phyloP scores from a whole-genome alignment of 2,888 invertebrate genomes.

The Poecilus cupreus region DNA sequence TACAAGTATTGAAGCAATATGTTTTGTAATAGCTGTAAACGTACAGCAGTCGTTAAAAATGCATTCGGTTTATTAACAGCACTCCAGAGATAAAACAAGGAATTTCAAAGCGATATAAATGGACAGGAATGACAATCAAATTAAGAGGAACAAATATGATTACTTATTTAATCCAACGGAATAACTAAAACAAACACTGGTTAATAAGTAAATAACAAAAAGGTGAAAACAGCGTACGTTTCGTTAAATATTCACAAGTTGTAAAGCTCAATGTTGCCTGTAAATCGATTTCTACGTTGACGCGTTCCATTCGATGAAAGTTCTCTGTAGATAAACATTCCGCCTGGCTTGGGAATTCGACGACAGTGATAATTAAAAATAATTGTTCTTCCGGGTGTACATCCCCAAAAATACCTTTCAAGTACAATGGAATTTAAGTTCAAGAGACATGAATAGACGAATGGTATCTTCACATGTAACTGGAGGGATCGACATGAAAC shows the following conservation, averaged over 20 bases:
- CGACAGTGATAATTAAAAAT: conserved; percentile 25
- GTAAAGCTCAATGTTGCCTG: conserved; percentile 1
- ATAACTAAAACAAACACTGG: not conserved
- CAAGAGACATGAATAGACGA: not conserved
- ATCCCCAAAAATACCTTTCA: not conserved
- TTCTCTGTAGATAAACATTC: not conserved
- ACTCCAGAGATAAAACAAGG: not conserved
- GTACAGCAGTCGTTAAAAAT: too few species aligned
- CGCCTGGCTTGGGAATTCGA: not conserved
- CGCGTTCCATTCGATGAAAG: conserved; percentile 18
- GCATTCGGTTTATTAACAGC: not conserved
- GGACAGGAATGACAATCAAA: not conserved
- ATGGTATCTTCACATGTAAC: too few species aligned
- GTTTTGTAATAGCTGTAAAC: too few species aligned
- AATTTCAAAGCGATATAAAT: not conserved
- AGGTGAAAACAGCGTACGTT: not conserved
- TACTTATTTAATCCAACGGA: not conserved
- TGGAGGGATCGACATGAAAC: not conserved
- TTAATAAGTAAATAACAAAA: conserved; percentile 43
- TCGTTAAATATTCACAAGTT: conserved; percentile 39
- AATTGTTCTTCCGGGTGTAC: not conserved
- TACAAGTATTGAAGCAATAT: too few species aligned
- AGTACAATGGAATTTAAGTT: too few species aligned
- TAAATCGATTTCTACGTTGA: conserved; percentile 13
- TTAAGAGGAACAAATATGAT: not conserved